Base-by-base conservation (phyloP, 2,888 invertebrate genomes). In the Griposia aprilina region DNA sequence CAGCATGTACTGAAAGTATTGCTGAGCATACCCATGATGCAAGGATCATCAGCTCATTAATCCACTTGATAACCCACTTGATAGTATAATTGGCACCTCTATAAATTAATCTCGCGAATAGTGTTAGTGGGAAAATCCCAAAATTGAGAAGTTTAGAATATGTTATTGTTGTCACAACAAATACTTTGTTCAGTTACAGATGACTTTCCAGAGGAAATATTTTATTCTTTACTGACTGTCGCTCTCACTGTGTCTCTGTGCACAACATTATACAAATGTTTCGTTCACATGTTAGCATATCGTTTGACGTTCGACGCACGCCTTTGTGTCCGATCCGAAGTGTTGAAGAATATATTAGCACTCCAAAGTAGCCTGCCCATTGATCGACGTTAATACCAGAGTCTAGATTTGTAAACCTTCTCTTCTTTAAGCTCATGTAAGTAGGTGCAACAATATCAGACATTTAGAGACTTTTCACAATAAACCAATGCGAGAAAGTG, bases 331-430 rank as follows among this genome's bases (percentile, higher is more conserved):
- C 90, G 87, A 85, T 84, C 78, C 90, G 92, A 93, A 92, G 92
- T 92, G 93, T 92, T 92, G 91, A 93, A 91, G 94, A 93, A 94
- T 94, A 93, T 93, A 94, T 95, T 92, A 93, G 90, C 62, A 65
- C 63, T 48, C 48, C 26, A 20, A 48, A 41, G 20, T 60, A 48
- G 20, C 52, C n/a, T 69, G 48, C 48, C 20, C 11, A 55, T 36
- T 67, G 50, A 10, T 26, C 1, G 17, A 36, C 45, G 8, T 55
- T 52, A 30, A 57, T 5, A 57, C 10, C 13, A n/a, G 17, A 13
- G 11, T 62, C 20, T 15, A n/a, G 4, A 26, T 23, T 68, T 36
- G 5, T n/a, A 20, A n/a, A n/a, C 17, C 13, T 36, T 36, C 15
- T 73, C 10, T n/a, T n/a, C 6, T 30, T 30, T 50, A 50, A 30